A percentile compares a stretch with the other conserved stretches of the same genome.
These are phyloP conservation scores for Notiomystis cincta DNA, from an alignment of 2,113 vertebrate species.

Conservation along the genomic window DNA sequence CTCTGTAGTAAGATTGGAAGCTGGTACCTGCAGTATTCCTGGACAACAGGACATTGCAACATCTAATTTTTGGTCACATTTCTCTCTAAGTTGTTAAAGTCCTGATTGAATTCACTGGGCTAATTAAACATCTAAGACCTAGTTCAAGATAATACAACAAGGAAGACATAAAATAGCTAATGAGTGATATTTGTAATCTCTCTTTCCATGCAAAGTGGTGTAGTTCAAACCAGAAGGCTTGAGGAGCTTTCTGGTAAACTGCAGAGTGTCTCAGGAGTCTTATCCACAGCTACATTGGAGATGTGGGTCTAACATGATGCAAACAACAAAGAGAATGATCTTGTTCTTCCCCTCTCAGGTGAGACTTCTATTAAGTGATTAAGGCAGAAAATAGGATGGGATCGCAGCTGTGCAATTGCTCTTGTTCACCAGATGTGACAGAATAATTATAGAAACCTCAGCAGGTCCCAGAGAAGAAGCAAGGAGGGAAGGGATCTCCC, in stretches of 20 bases:
- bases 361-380: neutral
- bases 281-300: neutral
- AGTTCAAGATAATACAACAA: neutral
- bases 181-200: neutral
- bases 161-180: neutral
- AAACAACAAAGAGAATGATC: neutral
- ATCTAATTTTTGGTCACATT: neutral
- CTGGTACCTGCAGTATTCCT: neutral
- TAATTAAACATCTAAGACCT: neutral
- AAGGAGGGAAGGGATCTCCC: neutral
- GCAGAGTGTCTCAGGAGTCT: neutral
- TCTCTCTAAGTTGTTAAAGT: neutral
- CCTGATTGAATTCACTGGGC: neutral
- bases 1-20: neutral
- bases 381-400: neutral
- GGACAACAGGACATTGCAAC: neutral
- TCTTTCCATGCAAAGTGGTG: neutral
- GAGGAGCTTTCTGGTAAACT: neutral
- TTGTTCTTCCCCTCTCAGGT: neutral
- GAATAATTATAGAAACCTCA: neutral
- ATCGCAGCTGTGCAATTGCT: neutral
- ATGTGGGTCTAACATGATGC: neutral
- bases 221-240: neutral
- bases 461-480: neutral
- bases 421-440: neutral